Evolutionary conservation across 1,140 invertebrate species (phyloP).

Genomic region (Pogonomyrmex barbatus): DNA sequence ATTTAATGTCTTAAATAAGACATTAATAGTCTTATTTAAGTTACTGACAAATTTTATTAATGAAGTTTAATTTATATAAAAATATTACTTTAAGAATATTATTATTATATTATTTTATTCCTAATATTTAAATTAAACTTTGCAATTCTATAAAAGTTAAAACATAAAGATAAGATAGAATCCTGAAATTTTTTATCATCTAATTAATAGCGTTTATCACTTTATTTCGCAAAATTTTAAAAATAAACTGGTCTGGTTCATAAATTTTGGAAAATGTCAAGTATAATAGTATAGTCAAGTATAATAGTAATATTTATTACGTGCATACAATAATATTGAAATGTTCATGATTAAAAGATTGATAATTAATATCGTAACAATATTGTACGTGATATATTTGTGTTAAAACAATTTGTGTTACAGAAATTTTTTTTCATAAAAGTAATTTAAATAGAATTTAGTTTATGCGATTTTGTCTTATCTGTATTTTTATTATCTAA

Average conservation of each 20-base stretch:
- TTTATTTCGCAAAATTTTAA: not conserved
- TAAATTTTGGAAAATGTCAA: not conserved
- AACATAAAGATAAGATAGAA: not conserved
- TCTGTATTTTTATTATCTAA: not conserved
- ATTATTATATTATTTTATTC: not conserved
- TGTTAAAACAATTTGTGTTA: not conserved
- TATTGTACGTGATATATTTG: not conserved
- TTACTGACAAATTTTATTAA: slow-evolving; percentile 16
- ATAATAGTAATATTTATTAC: no score
- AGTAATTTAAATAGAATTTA: not conserved
- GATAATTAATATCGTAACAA: not conserved
- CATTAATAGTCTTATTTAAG: not conserved
- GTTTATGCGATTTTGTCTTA: no score
- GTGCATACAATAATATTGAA: not conserved
- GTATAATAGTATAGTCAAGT: not conserved
- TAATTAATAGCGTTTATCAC: not conserved
- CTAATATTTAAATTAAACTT: not conserved
- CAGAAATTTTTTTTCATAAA: not conserved
- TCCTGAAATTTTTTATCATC: not conserved
- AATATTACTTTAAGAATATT: not conserved
- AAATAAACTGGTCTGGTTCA: not conserved
- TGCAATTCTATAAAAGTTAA: not conserved
- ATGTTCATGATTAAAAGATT: not conserved
- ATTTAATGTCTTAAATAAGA: no score
- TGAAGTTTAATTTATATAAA: not conserved